A percentile compares a stretch with the other conserved stretches of the same genome.
Evolutionary conservation across 1,140 invertebrate species (phyloP).

Genomic region (Pseudomyrmex sp.): DNA sequence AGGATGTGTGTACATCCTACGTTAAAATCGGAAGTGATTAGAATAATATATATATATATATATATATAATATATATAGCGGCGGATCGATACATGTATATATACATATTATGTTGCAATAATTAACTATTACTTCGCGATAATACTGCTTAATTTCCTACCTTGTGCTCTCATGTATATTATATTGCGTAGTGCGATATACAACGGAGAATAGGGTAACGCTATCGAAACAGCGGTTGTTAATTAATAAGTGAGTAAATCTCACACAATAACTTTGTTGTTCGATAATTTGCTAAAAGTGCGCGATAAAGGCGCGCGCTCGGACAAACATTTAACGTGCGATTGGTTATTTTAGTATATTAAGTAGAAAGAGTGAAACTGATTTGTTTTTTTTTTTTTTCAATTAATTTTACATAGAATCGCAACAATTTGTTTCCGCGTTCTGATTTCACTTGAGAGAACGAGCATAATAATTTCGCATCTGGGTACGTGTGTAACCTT

Average conservation of each 20-base stretch:
- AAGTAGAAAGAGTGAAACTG: too few relatives aligned
- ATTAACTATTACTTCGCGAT: conserved; percentile 42
- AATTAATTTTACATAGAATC: too few relatives aligned
- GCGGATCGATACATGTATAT: conserved; percentile 4
- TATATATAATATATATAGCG: conserved; percentile 7
- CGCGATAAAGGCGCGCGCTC: neutral
- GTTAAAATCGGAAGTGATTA: conserved; percentile 36
- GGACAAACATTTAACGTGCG: neutral
- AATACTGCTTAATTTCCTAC: conserved; percentile 25
- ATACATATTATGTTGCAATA: neutral
- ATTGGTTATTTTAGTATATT: too few relatives aligned
- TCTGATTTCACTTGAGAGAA: neutral
- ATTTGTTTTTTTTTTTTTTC: too few relatives aligned
- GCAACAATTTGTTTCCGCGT: neutral
- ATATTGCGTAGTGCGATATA: conserved; percentile 4
- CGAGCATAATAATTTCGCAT: neutral
- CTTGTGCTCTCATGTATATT: conserved; percentile 8
- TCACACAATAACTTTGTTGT: conserved; percentile 5
- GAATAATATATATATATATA: neutral
- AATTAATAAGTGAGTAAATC: conserved; percentile 36
- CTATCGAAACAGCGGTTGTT: conserved; percentile 39
- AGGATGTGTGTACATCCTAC: neutral
- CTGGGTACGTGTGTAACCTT: conserved; percentile 22
- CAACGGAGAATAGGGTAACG: neutral
- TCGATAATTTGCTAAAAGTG: neutral